Percentiles rank a stretch among this genome's conserved stretches.
These are phyloP conservation scores for Paguma larvata DNA, from an alignment of 2,797 vertebrate genomes.

Conservation along the genomic window DNA sequence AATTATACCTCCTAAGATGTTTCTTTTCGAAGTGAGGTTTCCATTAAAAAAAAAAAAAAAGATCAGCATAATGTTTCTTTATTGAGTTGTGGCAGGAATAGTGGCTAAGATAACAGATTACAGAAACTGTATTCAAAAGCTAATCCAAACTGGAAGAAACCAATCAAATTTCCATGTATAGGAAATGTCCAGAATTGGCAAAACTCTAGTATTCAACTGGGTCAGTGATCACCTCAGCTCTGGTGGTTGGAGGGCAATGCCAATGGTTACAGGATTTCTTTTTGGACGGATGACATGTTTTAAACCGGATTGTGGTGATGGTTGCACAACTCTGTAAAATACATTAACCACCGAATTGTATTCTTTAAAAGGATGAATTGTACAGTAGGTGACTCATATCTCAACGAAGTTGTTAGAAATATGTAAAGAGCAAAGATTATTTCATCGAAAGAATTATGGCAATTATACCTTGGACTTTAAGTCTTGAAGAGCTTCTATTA, in stretches of 20 bases:
- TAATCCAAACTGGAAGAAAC: neutral
- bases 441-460: constrained; percentile 68
- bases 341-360: neutral
- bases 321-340: neutral
- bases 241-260: neutral
- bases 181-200: neutral
- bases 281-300: neutral
- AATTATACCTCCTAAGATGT: neutral
- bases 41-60: constrained; percentile 35
- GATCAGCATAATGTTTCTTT: constrained; percentile 60
- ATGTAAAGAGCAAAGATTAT: constrained; percentile 72
- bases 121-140: constrained; percentile 74
- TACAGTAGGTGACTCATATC: neutral
- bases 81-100: constrained; percentile 63
- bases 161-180: neutral
- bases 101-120: constrained; percentile 39
- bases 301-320: neutral
- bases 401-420: neutral
- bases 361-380: neutral
- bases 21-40: neutral
- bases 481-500: constrained; percentile 68
- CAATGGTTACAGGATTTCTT: neutral
- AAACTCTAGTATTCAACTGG: neutral
- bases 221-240: neutral
- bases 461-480: constrained; percentile 79